Percentiles rank a stretch among this genome's conserved stretches.
Evolutionary conservation across 2,888 invertebrate species (phyloP).

Genomic region (Meteorus cinctellus): DNA sequence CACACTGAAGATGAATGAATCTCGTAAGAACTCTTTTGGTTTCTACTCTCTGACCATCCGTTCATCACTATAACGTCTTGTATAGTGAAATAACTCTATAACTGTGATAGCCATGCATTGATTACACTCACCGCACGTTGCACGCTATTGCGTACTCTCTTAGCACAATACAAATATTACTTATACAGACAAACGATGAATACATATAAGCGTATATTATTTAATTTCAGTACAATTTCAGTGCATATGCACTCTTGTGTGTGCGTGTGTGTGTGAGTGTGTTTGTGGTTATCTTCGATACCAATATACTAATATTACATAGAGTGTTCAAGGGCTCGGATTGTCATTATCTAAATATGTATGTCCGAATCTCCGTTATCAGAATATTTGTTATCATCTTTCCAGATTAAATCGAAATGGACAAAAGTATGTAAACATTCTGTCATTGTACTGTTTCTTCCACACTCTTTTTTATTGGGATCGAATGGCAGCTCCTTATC

Average conservation of each 20-base stretch:
- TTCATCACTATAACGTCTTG: not conserved
- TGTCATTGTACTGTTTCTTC: too few relatives aligned
- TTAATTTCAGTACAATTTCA: slow-evolving; percentile 1
- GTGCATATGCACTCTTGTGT: slow-evolving; percentile 8
- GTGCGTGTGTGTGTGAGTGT: too few relatives aligned
- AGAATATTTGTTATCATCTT: too few relatives aligned
- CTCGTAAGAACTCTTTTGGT: too few relatives aligned
- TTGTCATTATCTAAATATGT: too few relatives aligned
- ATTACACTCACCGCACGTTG: not conserved
- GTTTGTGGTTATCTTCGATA: not conserved
- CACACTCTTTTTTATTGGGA: too few relatives aligned
- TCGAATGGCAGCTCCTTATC: too few relatives aligned
- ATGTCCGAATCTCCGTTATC: too few relatives aligned
- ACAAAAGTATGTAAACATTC: too few relatives aligned
- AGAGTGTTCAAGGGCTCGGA: too few relatives aligned
- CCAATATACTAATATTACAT: not conserved
- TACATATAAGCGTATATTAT: not conserved
- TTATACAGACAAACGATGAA: not conserved
- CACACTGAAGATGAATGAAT: not conserved
- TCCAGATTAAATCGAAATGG: too few relatives aligned
- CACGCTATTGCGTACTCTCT: not conserved
- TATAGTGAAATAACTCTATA: not conserved
- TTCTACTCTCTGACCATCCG: not conserved
- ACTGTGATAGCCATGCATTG: not conserved
- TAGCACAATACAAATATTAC: not conserved